These are phyloP conservation scores for Parnassius smintheus DNA, from an alignment of 2,888 invertebrate species.

Conservation along the genomic window DNA sequence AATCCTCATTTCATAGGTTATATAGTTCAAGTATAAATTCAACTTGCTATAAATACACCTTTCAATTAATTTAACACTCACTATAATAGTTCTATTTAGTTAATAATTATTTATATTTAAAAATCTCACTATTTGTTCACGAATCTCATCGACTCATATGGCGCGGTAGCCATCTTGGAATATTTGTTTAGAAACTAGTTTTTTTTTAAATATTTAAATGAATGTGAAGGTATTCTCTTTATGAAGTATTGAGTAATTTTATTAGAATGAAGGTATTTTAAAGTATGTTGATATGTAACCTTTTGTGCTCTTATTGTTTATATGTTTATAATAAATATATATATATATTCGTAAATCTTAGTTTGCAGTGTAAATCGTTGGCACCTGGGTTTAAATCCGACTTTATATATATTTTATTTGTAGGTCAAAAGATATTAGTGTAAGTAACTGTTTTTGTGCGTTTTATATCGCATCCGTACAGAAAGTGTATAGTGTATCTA, in stretches of 20 bases:
- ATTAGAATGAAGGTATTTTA: background rate
- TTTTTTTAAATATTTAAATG: background rate
- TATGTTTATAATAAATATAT: too few species aligned
- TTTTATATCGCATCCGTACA: too few species aligned
- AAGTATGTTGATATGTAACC: constrained; percentile 7
- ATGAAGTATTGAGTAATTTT: background rate
- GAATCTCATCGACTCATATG: constrained; percentile 35
- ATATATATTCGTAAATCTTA: too few species aligned
- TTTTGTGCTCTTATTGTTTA: background rate
- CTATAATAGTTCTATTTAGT: constrained; percentile 32
- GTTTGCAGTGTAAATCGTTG: too few species aligned
- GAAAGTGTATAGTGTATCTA: too few species aligned
- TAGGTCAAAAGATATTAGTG: too few species aligned
- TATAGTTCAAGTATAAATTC: constrained; percentile 53
- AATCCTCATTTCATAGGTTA: constrained; percentile 40
- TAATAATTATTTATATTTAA: constrained; percentile 35
- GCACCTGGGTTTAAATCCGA: too few species aligned
- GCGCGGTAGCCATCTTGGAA: constrained; percentile 9
- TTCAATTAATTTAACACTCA: constrained; percentile 36
- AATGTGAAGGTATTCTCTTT: background rate
- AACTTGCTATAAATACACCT: constrained; percentile 54
- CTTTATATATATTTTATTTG: too few species aligned
- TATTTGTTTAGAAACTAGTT: background rate
- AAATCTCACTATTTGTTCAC: constrained; percentile 67
- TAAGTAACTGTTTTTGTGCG: too few species aligned